Conservation (phyloP, 1,140 invertebrate genomes). For the Camponotus floridanus region DNA sequence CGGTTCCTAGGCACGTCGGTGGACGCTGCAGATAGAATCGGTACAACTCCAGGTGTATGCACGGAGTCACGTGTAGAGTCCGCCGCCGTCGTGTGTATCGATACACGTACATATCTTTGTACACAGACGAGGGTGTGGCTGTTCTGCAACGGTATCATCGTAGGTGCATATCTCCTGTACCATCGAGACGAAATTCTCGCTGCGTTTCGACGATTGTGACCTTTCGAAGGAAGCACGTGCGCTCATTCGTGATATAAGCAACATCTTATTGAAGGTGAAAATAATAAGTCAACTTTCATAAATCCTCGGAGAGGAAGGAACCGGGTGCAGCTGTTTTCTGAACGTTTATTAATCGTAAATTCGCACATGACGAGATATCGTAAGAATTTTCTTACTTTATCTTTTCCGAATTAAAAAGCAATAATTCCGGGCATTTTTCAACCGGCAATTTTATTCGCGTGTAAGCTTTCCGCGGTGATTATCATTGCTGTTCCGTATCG, state of each 20-base stretch:
- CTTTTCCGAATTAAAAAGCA: conserved; percentile 8
- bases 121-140: conserved; percentile 81
- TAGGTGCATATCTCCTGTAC: conserved; percentile 75
- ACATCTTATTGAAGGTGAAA: not conserved
- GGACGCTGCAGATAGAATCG: conserved; percentile 72
- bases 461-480: conserved; percentile 23
- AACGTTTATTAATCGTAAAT: not conserved
- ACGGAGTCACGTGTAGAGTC: conserved; percentile 47
- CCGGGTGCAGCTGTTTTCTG: not conserved
- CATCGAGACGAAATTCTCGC: conserved; percentile 71
- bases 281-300: not conserved
- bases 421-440: conserved; percentile 15
- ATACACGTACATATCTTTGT: conserved; percentile 61
- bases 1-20: conserved; percentile 29
- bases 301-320: conserved; percentile 2
- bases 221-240: conserved; percentile 16
- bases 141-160: conserved; percentile 82
- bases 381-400: not conserved
- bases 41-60: conserved; percentile 62
- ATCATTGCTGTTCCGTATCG: conserved; percentile 30
- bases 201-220: conserved; percentile 40
- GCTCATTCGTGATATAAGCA: not conserved
- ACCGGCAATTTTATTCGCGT: not conserved
- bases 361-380: not conserved
- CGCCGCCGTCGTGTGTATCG: conserved; percentile 50